Conservation (phyloP, 1,140 invertebrate genomes). For the Euwallacea fornicatus region DNA sequence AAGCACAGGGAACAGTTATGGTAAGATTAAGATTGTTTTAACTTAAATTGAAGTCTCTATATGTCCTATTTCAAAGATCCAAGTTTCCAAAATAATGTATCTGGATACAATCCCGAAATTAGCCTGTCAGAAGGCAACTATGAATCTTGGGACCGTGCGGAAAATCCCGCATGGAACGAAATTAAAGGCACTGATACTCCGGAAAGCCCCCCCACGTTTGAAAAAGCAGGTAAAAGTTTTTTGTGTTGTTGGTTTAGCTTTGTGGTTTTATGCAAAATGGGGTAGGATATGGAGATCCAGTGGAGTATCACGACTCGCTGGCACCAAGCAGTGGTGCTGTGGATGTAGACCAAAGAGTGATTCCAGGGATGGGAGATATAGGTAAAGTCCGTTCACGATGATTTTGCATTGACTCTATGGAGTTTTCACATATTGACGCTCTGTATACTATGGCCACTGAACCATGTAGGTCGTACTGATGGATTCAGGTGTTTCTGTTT, state of each 20-base stretch:
- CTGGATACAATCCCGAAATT: neutral
- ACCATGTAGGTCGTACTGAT: too few species aligned
- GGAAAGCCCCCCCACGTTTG: conserved; percentile 67
- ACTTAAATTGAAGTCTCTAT: too few species aligned
- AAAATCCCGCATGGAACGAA: conserved; percentile 21
- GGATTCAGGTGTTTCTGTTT: too few species aligned
- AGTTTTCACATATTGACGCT: too few species aligned
- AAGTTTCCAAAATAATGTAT: neutral
- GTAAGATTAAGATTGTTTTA: conserved; percentile 29
- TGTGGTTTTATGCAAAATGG: neutral
- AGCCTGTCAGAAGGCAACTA: too few species aligned
- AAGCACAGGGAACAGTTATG: conserved; percentile 25
- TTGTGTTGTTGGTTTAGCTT: neutral
- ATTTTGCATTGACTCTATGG: too few species aligned
- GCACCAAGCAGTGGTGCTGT: conserved; percentile 48
- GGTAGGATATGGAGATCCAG: conserved; percentile 51
- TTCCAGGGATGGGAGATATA: conserved; percentile 36
- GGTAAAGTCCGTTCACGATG: conserved; percentile 21
- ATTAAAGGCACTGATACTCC: conserved; percentile 57
- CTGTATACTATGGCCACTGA: too few species aligned
- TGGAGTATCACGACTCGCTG: conserved; percentile 61
- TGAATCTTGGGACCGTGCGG: too few species aligned
- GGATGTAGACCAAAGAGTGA: conserved; percentile 62
- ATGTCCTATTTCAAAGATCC: neutral
- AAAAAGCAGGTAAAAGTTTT: conserved; percentile 56